Evolutionary conservation across 2,797 vertebrate genomes (phyloP).

Genomic region (Harpagifer antarcticus): DNA sequence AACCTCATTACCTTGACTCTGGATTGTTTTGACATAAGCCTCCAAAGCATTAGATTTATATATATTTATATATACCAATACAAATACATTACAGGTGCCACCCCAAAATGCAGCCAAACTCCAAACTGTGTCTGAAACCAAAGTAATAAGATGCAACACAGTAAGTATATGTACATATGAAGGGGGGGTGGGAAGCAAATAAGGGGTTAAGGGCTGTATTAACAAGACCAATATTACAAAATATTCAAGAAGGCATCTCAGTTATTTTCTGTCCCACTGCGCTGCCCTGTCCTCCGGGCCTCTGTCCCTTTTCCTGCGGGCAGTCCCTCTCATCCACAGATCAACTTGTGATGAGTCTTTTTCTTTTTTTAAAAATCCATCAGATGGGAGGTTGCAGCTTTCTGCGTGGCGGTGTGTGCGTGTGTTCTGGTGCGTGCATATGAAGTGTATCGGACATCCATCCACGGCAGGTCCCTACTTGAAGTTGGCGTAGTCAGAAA

Average conservation of each 20-base stretch:
- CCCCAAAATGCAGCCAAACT: constrained; percentile 93
- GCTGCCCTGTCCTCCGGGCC: constrained; percentile 63
- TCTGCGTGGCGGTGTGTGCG: constrained; percentile 50
- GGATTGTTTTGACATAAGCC: constrained; percentile 64
- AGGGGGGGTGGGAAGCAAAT: constrained; percentile 64
- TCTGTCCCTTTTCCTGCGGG: constrained; percentile 74
- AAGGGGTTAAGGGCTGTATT: constrained; percentile 84
- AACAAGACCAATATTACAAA: constrained; percentile 99
- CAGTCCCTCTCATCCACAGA: constrained; percentile 64
- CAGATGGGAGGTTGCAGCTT: constrained; percentile 59
- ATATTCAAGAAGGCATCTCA: constrained; percentile 97
- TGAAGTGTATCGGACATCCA: constrained; percentile 48
- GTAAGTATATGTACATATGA: constrained; percentile 92
- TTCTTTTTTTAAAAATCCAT: constrained; percentile 42
- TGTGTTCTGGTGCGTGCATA: constrained; percentile 52
- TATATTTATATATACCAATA: constrained; percentile 76
- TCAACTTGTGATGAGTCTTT: constrained; percentile 60
- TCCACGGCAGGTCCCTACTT: constrained; percentile 84
- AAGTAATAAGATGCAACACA: constrained; percentile 84
- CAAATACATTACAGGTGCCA: constrained; percentile 96
- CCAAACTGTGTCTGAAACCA: constrained; percentile 92
- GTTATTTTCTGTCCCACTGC: constrained; percentile 78
- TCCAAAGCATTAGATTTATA: constrained; percentile 75
- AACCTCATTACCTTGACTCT: constrained; percentile 47
- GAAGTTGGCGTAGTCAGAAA: constrained; percentile 99